Base-by-base conservation (phyloP, 2,888 invertebrate genomes). In the Caenorhabditis becei region DNA sequence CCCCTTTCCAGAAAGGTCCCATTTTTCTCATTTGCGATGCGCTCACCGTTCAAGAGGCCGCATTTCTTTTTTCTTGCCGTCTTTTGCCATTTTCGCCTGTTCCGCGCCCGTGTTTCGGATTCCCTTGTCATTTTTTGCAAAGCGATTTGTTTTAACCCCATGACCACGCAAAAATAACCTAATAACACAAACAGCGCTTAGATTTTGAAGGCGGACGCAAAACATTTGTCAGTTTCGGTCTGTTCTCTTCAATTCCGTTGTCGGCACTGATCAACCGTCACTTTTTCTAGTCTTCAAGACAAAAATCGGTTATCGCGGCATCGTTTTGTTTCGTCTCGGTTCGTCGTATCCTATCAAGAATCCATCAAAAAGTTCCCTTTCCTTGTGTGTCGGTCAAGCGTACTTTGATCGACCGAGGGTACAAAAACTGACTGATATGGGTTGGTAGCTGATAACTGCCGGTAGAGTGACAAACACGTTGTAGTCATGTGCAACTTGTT, bases 401-500 rank as follows among this genome's bases (percentile, higher is more conserved):
- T 75, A 75, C 75, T 75, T 75, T 75, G 66, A 44, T 75, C 75
- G 41, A 14, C 10, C 32, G 3, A 20, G 41, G 74, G 61, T 66
- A 66, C 58, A 75, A 75, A 65, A 59, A 65, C 66, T 66, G 66
- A 58, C 59, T 61, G 41, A 41, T 41, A 41, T 2, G 54, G 41
- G 62, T 35, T 61, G 47, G 41, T 28, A 24, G 7, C 24, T 54
- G 67, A 44, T 32, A 53, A 77, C 47, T n/a, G n/a, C n/a, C 14
- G 41, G 41, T 4, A 11, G 14, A 41, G 2, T 56, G 69, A 69
- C 56, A 67, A 69, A 78, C 70, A 78, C 63, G 65, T 70, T 78
- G 77, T 71, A 59, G 70, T 78, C 77, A 77, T 77, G 49, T 70
- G 77, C 56, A 41, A 47, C 49, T 51, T 37, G 16, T 51, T 26